phyloP scores from a whole-genome alignment of 2,888 invertebrate genomes.

The Andricus quercusramuli region DNA sequence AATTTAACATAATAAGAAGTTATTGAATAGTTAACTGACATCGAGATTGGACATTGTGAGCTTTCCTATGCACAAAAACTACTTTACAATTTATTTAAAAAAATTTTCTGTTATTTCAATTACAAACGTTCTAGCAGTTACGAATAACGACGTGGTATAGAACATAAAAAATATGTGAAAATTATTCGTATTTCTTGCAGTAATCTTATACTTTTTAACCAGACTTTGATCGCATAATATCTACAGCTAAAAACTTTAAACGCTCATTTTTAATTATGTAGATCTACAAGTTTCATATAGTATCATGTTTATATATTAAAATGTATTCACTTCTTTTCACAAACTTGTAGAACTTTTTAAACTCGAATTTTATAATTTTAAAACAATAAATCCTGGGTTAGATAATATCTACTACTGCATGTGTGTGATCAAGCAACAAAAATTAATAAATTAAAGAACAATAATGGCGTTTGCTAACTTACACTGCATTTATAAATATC shows the following conservation, averaged over 20 bases:
- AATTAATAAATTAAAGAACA: neutral
- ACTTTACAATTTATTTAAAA: slow-evolving; percentile 1
- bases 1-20: slow-evolving; percentile 1
- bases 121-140: neutral
- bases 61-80: slow-evolving; percentile 10
- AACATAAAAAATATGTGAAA: neutral
- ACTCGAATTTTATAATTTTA: neutral
- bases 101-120: neutral
- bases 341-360: neutral
- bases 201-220: neutral
- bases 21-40: slow-evolving; percentile 25
- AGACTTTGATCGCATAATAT: neutral
- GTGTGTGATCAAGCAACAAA: neutral
- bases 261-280: neutral
- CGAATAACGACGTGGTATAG: neutral
- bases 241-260: neutral
- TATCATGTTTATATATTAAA: slow-evolving; percentile 26
- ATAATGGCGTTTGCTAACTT: neutral
- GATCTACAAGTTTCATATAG: slow-evolving; percentile 3
- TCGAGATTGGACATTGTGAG: neutral
- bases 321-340: neutral
- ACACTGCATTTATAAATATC: neutral
- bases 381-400: neutral
- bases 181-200: neutral
- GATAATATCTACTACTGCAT: neutral